phyloP scores from a whole-genome alignment of 2,113 vertebrate genomes.

The Eulemur rufifrons region DNA sequence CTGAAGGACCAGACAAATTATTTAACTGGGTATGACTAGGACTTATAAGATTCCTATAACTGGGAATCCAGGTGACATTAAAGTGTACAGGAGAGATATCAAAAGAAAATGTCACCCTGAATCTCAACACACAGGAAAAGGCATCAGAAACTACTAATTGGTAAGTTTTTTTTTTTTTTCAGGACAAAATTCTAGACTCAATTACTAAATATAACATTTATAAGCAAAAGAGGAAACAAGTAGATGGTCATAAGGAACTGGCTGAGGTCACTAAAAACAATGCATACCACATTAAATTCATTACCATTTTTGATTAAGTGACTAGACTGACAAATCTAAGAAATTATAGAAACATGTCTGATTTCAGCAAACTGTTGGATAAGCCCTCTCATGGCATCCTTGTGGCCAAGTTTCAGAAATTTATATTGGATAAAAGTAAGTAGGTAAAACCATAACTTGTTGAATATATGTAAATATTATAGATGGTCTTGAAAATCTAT shows the following conservation, averaged over 20 bases:
- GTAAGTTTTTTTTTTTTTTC: not conserved
- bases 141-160: not conserved
- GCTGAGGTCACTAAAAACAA: not conserved
- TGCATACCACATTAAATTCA: not conserved
- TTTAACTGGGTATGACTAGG: not conserved
- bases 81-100: not conserved
- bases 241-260: not conserved
- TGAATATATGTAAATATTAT: not conserved
- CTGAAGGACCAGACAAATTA: not conserved
- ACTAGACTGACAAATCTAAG: not conserved
- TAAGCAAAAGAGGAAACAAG: conserved; percentile 27
- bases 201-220: conserved; percentile 16
- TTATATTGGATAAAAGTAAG: not conserved
- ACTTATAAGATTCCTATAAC: not conserved
- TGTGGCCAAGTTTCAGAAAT: not conserved
- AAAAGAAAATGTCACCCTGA: not conserved
- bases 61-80: not conserved
- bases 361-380: not conserved
- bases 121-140: not conserved
- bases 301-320: conserved; percentile 14
- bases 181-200: conserved; percentile 25
- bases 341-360: not conserved
- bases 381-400: not conserved
- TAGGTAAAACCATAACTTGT: not conserved
- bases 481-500: conserved; percentile 2